phyloP scores from a whole-genome alignment of 35 echinoderm and acorn worm species.

The Nesometra sesokonis region DNA sequence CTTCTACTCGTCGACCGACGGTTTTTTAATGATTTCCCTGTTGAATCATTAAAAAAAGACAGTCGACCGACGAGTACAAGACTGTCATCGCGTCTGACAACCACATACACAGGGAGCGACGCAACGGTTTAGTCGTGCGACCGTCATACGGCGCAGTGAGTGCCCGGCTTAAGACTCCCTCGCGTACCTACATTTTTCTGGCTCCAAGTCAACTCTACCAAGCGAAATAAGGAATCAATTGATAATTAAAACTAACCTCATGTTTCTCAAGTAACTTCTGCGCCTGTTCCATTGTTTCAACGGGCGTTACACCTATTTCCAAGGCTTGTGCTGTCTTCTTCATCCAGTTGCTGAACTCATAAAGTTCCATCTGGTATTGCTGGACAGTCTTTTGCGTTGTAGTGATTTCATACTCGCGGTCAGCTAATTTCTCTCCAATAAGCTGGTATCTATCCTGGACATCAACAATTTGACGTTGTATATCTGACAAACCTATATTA shows the following conservation, averaged over 20 bases:
- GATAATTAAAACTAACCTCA: neutral
- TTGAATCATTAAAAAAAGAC: no score
- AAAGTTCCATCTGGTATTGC: constrained; percentile 40
- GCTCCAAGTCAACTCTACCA: no score
- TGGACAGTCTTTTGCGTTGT: constrained; percentile 49
- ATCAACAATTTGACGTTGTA: constrained; percentile 65
- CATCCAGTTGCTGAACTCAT: neutral
- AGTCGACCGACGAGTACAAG: no score
- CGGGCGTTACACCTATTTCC: neutral
- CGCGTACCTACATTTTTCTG: no score
- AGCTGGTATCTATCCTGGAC: constrained; percentile 72
- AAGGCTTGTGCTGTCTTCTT: neutral
- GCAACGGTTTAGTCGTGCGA: no score
- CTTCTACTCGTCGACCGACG: no score
- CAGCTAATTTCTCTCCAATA: constrained; percentile 78
- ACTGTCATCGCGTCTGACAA: no score
- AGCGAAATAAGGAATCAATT: no score
- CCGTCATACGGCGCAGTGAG: no score
- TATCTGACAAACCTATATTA: constrained; percentile 58
- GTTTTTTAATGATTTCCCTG: no score
- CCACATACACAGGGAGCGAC: no score
- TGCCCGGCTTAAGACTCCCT: no score
- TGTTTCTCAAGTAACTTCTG: neutral
- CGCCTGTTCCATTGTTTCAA: neutral
- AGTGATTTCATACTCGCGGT: constrained; percentile 80